Percentiles rank a stretch among this genome's conserved stretches.
These are phyloP conservation scores for Hestina assimilis DNA, from an alignment of 1,140 invertebrate species.

Conservation along the genomic window DNA sequence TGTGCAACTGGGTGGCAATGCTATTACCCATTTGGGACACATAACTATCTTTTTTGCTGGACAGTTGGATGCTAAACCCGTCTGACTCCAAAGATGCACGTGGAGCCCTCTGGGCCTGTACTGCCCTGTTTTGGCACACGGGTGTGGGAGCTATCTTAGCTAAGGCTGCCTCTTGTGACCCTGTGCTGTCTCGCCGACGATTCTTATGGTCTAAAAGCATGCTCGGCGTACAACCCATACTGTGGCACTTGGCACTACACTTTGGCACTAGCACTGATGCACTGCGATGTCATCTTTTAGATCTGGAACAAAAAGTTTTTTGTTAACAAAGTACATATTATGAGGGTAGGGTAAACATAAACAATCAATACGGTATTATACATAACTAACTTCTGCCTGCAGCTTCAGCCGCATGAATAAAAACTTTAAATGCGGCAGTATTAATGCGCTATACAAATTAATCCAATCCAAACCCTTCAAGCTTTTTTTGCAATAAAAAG, in stretches of 20 bases:
- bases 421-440: too few species aligned
- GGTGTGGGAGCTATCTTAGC: slow-evolving; percentile 64
- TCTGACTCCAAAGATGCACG: slow-evolving; percentile 67
- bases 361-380: too few species aligned
- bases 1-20: slow-evolving; percentile 74
- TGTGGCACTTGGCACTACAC: slow-evolving; percentile 66
- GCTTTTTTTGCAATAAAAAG: too few species aligned
- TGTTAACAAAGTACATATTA: too few species aligned
- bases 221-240: slow-evolving; percentile 76
- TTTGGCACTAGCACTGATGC: slow-evolving; percentile 61
- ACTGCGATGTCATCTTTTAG: slow-evolving; percentile 39
- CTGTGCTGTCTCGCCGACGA: slow-evolving; percentile 69
- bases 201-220: slow-evolving; percentile 76
- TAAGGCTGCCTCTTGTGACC: slow-evolving; percentile 63
- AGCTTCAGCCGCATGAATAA: too few species aligned
- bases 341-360: too few species aligned
- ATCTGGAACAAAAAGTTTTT: slow-evolving; percentile 48
- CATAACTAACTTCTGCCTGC: too few species aligned
- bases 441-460: too few species aligned
- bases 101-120: slow-evolving; percentile 62
- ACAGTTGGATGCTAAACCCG: slow-evolving; percentile 71
- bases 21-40: slow-evolving; percentile 77
- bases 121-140: slow-evolving; percentile 62
- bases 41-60: slow-evolving; percentile 73
- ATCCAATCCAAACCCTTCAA: too few species aligned